phyloP scores from a whole-genome alignment of 2,888 invertebrate genomes.

The Cataglyphis albicans region DNA sequence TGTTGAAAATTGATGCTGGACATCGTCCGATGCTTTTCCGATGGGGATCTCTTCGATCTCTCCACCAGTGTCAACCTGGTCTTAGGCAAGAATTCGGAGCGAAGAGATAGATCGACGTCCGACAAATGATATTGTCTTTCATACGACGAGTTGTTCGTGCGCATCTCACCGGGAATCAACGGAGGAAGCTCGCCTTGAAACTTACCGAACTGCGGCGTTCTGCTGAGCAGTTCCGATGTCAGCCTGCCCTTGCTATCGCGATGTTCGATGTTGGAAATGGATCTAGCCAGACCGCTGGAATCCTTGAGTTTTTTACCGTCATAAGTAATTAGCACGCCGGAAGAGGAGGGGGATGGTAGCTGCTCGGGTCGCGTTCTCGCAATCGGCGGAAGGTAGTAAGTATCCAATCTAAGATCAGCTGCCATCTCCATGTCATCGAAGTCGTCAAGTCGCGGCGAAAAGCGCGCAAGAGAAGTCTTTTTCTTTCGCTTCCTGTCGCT shows the following conservation, averaged over 20 bases:
- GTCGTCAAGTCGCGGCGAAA: constrained; percentile 77
- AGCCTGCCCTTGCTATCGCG: constrained; percentile 80
- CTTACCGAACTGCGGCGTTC: constrained; percentile 91
- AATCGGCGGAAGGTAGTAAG: constrained; percentile 92
- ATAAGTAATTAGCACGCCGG: constrained; percentile 88
- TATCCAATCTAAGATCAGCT: constrained; percentile 89
- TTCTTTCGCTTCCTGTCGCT: constrained; percentile 77
- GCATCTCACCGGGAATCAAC: constrained; percentile 85
- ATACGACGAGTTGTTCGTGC: constrained; percentile 77
- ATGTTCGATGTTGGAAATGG: constrained; percentile 85
- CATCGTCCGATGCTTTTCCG: constrained; percentile 60
- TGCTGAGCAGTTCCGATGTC: constrained; percentile 89
- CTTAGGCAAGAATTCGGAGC: constrained; percentile 27
- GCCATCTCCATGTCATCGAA: constrained; percentile 90
- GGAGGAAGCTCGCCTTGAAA: constrained; percentile 92
- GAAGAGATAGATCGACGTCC: constrained; percentile 31
- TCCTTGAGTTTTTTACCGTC: constrained; percentile 92
- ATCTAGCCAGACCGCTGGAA: constrained; percentile 87
- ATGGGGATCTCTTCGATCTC: constrained; percentile 76
- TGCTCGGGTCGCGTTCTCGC: constrained; percentile 84
- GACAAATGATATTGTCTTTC: constrained; percentile 55
- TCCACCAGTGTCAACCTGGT: constrained; percentile 66
- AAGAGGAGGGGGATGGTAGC: constrained; percentile 82
- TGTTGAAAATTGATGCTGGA: constrained; percentile 47
- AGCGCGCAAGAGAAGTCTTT: constrained; percentile 63